A percentile compares a stretch with the other conserved stretches of the same genome.
These are phyloP conservation scores for Dendroctonus valens DNA, from an alignment of 1,140 invertebrate species.

Conservation along the genomic window DNA sequence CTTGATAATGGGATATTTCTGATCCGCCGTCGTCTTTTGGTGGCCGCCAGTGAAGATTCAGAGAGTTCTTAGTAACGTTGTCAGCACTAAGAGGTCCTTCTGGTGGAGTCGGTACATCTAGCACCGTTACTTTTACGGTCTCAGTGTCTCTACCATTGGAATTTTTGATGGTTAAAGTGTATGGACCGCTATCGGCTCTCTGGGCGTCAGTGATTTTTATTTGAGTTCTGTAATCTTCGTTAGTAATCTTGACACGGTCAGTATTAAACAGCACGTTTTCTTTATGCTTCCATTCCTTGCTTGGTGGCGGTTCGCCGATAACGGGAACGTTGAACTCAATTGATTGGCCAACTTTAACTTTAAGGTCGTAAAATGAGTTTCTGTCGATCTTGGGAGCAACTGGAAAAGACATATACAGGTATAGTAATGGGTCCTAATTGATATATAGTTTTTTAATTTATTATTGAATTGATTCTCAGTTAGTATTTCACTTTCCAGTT, in stretches of 20 bases:
- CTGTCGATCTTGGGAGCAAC: constrained; percentile 90
- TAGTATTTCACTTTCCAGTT: too few species aligned
- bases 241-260: constrained; percentile 80
- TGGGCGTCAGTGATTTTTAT: constrained; percentile 86
- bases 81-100: constrained; percentile 82
- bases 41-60: constrained; percentile 79
- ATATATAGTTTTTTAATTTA: background rate
- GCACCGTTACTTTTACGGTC: constrained; percentile 82
- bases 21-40: constrained; percentile 91
- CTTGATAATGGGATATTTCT: constrained; percentile 86
- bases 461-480: too few species aligned
- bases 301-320: constrained; percentile 89
- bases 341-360: constrained; percentile 86
- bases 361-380: constrained; percentile 90
- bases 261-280: constrained; percentile 75
- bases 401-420: constrained; percentile 50
- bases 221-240: constrained; percentile 85
- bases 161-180: constrained; percentile 89
- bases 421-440: background rate
- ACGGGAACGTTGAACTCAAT: constrained; percentile 95
- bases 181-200: constrained; percentile 84
- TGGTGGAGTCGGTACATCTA: constrained; percentile 85
- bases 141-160: constrained; percentile 86
- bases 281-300: constrained; percentile 88
- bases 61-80: constrained; percentile 82